phyloP scores from a whole-genome alignment of 1,140 invertebrate species.

The Scaptomyza graminum region DNA sequence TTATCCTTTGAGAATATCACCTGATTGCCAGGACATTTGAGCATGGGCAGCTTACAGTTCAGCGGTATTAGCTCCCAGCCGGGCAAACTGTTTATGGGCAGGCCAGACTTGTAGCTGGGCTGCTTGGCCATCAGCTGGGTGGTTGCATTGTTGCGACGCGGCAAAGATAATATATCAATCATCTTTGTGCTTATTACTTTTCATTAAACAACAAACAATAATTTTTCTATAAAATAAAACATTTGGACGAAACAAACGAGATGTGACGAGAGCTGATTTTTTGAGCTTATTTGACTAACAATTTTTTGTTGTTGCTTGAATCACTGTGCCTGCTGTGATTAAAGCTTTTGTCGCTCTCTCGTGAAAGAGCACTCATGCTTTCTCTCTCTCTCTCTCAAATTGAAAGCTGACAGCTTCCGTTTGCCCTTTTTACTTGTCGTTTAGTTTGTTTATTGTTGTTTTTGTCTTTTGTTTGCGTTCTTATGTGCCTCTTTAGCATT shows the following conservation, averaged over 20 bases:
- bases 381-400: conserved; percentile 10
- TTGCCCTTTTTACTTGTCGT: conserved; percentile 42
- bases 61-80: conserved; percentile 80
- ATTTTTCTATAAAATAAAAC: conserved; percentile 6
- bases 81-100: conserved; percentile 78
- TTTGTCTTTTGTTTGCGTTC: conserved; percentile 11
- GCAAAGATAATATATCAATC: conserved; percentile 75
- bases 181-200: conserved; percentile 25
- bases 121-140: conserved; percentile 45
- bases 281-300: background rate
- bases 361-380: background rate
- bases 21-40: conserved; percentile 77
- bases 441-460: conserved; percentile 45
- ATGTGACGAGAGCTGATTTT: too few species aligned
- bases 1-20: conserved; percentile 81
- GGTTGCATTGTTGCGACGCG: conserved; percentile 63
- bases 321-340: conserved; percentile 23
- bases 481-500: conserved; percentile 40
- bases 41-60: conserved; percentile 77
- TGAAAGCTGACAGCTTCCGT: conserved; percentile 41
- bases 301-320: background rate
- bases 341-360: conserved; percentile 21
- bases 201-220: background rate
- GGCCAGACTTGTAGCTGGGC: conserved; percentile 55
- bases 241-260: conserved; percentile 2